Conservation (phyloP, 64 coral and sea anemone genomes). For the Pachyseris speciosa region DNA sequence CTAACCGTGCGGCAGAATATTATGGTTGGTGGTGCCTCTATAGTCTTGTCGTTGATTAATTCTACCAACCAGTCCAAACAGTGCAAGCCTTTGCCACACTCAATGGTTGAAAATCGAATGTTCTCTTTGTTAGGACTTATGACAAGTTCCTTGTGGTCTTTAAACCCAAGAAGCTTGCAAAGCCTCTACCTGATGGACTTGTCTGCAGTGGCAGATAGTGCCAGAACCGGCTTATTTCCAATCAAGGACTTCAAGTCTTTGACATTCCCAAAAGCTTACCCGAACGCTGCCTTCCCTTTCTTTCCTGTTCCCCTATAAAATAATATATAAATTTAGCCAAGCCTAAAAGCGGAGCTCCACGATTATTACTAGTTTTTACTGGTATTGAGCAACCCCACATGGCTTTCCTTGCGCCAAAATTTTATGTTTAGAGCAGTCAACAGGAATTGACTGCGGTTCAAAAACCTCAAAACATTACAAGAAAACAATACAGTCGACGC, state of each 20-base stretch:
- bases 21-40: slow-evolving; percentile 27
- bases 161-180: slow-evolving; percentile 42
- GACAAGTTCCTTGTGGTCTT: slow-evolving; percentile 26
- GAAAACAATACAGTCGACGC: too few species aligned
- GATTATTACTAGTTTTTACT: too few species aligned
- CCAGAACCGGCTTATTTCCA: slow-evolving; percentile 54
- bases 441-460: too few species aligned
- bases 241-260: slow-evolving; percentile 61
- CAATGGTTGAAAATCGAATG: slow-evolving; percentile 27
- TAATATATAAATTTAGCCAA: too few species aligned
- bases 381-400: too few species aligned
- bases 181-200: slow-evolving; percentile 32
- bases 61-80: slow-evolving; percentile 66
- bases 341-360: too few species aligned
- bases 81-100: slow-evolving; percentile 15
- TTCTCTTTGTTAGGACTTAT: slow-evolving; percentile 65
- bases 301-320: slow-evolving; percentile 50
- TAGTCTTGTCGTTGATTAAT: slow-evolving; percentile 44
- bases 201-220: slow-evolving; percentile 56
- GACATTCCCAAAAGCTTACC: slow-evolving; percentile 59
- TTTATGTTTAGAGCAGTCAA: too few species aligned
- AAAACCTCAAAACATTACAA: too few species aligned
- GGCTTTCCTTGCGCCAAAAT: too few species aligned
- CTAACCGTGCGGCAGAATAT: slow-evolving; percentile 71
- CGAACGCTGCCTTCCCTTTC: slow-evolving; percentile 53